phyloP scores from a whole-genome alignment of 2,113 vertebrate species.

The Cettia cetti region DNA sequence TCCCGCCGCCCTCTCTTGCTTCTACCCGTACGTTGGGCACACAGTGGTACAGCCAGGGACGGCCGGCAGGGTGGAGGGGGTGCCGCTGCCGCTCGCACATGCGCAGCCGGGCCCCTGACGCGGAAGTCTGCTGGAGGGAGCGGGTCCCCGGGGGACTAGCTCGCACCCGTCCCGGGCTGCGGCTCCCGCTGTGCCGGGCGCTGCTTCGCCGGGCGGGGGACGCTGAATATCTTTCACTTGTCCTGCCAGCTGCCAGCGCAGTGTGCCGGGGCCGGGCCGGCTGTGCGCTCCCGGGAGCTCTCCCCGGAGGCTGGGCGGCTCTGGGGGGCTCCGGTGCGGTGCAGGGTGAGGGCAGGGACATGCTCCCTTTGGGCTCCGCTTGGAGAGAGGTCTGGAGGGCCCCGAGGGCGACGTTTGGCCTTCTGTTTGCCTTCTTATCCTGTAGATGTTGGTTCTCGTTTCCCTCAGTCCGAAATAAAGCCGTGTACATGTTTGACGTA shows the following conservation, averaged over 20 bases:
- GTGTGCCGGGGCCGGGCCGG: no score
- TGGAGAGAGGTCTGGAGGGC: neutral
- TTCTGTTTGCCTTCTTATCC: neutral
- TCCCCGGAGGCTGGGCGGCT: neutral
- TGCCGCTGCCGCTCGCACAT: neutral
- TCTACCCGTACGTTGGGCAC: neutral
- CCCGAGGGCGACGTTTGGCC: neutral
- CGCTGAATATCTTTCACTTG: neutral
- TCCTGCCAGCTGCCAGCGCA: no score
- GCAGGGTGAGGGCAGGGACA: neutral
- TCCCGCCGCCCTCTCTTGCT: neutral
- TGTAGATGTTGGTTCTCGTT: neutral
- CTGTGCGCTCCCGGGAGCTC: neutral
- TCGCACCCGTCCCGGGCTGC: rapidly evolving
- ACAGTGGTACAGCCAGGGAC: constrained; percentile 14
- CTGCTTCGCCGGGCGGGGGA: neutral
- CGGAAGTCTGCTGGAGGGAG: constrained; percentile 17
- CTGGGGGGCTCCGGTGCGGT: neutral
- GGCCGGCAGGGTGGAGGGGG: neutral
- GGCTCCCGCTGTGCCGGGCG: neutral
- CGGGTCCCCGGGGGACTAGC: neutral
- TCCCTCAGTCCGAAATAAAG: neutral
- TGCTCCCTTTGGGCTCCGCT: no score
- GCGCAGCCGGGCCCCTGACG: neutral
- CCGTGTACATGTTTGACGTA: neutral